A percentile compares a stretch with the other conserved stretches of the same genome.
Conservation (phyloP, 1,140 invertebrate species). For the Oryzaephilus surinamensis region DNA sequence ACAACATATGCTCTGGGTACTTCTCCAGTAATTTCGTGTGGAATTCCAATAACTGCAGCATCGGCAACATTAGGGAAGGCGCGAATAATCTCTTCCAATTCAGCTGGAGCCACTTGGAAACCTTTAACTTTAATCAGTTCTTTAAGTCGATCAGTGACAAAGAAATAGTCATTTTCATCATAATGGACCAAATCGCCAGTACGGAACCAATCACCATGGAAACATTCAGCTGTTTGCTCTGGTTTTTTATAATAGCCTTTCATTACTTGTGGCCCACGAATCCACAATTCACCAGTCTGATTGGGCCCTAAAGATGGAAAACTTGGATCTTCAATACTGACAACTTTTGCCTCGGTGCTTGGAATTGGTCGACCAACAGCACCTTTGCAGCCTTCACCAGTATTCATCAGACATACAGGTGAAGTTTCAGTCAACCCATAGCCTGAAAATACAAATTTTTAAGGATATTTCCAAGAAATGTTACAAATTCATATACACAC, state of each 20-base stretch:
- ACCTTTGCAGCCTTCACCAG: constrained; percentile 35
- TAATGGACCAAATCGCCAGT: constrained; percentile 64
- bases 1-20: constrained; percentile 62
- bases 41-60: constrained; percentile 57
- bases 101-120: constrained; percentile 18
- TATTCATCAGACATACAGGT: constrained; percentile 36
- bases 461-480: no score
- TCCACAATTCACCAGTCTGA: constrained; percentile 50
- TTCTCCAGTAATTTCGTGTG: constrained; percentile 61
- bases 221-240: constrained; percentile 51
- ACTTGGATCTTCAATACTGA: constrained; percentile 36
- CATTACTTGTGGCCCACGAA: constrained; percentile 59
- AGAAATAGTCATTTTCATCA: constrained; percentile 51
- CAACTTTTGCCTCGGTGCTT: constrained; percentile 14
- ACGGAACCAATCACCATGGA: constrained; percentile 57
- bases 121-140: constrained; percentile 63
- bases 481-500: constrained; percentile 3
- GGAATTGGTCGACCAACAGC: constrained; percentile 32
- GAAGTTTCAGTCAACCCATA: constrained; percentile 55
- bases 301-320: constrained; percentile 37
- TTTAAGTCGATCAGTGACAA: constrained; percentile 64
- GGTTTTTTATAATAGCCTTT: constrained; percentile 62
- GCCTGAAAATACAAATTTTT: no score
- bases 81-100: constrained; percentile 9
- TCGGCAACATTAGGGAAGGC: constrained; percentile 7